phyloP scores from a whole-genome alignment of 2,113 vertebrate genomes.

The Neodon shergylaensis region DNA sequence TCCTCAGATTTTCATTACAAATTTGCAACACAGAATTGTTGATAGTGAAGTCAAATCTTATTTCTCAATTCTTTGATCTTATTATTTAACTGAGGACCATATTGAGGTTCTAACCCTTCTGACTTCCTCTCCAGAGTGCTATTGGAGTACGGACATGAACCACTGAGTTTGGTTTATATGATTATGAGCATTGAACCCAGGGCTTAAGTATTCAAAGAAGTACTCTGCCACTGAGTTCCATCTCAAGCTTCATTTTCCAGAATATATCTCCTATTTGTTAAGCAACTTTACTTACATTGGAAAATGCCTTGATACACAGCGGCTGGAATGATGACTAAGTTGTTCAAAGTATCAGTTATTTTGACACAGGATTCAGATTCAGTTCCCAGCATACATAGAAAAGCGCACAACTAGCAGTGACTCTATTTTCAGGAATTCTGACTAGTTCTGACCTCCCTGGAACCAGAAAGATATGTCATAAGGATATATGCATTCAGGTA shows the following conservation, averaged over 20 bases:
- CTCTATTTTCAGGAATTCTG: background rate
- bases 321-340: background rate
- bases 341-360: background rate
- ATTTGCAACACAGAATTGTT: background rate
- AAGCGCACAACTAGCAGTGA: no score
- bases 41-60: background rate
- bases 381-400: background rate
- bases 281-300: background rate
- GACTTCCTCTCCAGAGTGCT: background rate
- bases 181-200: background rate
- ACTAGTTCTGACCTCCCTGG: background rate
- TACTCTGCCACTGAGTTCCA: background rate
- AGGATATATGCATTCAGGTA: no score
- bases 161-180: background rate
- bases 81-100: background rate
- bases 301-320: background rate
- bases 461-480: background rate
- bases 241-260: background rate
- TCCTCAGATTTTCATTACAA: background rate
- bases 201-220: background rate
- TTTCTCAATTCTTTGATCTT: background rate
- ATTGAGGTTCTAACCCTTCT: background rate
- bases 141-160: fast-evolving
- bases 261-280: background rate
- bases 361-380: background rate